Evolutionary conservation across 2,888 invertebrate species (phyloP).

Genomic region (Microctonus brassicae): DNA sequence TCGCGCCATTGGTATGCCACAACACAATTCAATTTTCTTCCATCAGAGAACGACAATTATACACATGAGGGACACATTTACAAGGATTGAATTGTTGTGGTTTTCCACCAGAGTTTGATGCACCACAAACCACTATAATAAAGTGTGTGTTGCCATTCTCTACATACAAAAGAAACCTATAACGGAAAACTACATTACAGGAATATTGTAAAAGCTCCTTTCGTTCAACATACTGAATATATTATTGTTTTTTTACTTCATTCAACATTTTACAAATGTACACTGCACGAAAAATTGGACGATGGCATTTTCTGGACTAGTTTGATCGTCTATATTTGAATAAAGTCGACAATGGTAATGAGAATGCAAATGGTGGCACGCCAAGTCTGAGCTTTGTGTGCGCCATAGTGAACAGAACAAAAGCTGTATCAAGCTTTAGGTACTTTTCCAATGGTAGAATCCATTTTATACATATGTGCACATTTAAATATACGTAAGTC

Average conservation of each 20-base stretch:
- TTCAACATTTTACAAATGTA: background rate
- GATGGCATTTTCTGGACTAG: conserved; percentile 33
- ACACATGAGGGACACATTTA: background rate
- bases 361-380: conserved; percentile 64
- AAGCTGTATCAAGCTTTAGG: conserved; percentile 43
- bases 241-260: background rate
- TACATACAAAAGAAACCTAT: background rate
- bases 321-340: conserved; percentile 61
- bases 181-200: background rate
- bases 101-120: background rate
- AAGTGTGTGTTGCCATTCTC: background rate
- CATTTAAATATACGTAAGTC: background rate
- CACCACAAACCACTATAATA: background rate
- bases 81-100: conserved; percentile 18
- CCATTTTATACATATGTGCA: background rate
- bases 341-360: conserved; percentile 64
- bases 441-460: no score
- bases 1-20: background rate
- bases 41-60: background rate
- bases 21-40: conserved; percentile 8
- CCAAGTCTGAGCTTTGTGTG: conserved; percentile 48
- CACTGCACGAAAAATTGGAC: conserved; percentile 30
- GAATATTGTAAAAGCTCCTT: background rate
- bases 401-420: conserved; percentile 43
- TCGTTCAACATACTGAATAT: background rate